phyloP scores from a whole-genome alignment of 2,888 invertebrate genomes.

The Sussaba pulchella region DNA sequence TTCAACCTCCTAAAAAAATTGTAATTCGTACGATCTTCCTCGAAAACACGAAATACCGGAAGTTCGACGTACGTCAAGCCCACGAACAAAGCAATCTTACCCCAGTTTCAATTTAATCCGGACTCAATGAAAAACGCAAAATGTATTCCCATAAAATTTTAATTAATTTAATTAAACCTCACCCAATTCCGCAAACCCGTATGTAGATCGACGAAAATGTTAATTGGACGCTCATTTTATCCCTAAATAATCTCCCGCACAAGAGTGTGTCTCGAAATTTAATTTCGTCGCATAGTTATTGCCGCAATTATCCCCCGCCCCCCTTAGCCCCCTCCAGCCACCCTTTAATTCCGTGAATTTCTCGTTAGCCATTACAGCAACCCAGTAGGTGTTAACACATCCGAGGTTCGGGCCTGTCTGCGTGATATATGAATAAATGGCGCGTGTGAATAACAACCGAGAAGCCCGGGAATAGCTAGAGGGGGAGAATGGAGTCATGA shows the following conservation, averaged over 20 bases:
- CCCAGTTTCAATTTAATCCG: too few relatives aligned
- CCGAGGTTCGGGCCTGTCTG: neutral
- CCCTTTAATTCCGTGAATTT: neutral
- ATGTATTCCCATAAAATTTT: too few relatives aligned
- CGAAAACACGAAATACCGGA: too few relatives aligned
- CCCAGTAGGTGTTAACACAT: neutral
- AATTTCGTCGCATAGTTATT: slow-evolving; percentile 3
- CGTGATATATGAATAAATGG: slow-evolving; percentile 6
- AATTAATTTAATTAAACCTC: slow-evolving; percentile 9
- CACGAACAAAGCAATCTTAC: too few relatives aligned
- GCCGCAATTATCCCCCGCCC: slow-evolving; percentile 4
- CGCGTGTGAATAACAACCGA: slow-evolving; percentile 13
- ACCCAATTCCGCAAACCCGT: too few relatives aligned
- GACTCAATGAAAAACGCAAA: too few relatives aligned
- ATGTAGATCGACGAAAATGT: slow-evolving; percentile 1
- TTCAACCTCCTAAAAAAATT: too few relatives aligned
- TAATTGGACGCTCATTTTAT: slow-evolving; percentile 15
- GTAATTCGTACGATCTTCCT: too few relatives aligned
- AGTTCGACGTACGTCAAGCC: too few relatives aligned
- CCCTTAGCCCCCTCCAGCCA: too few relatives aligned
- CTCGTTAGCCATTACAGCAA: neutral
- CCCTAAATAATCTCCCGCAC: neutral
- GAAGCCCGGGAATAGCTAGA: neutral
- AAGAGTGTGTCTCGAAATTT: neutral
- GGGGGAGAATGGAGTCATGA: slow-evolving; percentile 12